phyloP scores from a whole-genome alignment of 2,797 vertebrate species.

The Labroides dimidiatus region DNA sequence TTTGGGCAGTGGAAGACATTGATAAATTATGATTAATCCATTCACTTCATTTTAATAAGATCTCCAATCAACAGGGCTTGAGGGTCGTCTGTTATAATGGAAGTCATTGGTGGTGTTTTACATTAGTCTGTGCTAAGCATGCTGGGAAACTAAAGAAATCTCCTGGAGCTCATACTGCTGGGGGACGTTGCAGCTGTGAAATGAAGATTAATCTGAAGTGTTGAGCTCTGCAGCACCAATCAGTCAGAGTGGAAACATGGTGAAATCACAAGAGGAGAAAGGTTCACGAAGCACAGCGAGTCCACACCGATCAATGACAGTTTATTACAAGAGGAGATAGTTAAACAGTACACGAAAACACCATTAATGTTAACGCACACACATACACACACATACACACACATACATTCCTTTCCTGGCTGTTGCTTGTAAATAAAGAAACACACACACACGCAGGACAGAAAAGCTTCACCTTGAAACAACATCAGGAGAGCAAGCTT shows the following conservation, averaged over 20 bases:
- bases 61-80: constrained; percentile 60
- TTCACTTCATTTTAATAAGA: constrained; percentile 70
- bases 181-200: constrained; percentile 60
- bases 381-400: constrained; percentile 10
- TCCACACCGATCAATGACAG: constrained; percentile 78
- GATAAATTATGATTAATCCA: constrained; percentile 68
- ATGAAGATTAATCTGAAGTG: constrained; percentile 71
- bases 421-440: too few species aligned
- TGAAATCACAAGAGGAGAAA: constrained; percentile 64
- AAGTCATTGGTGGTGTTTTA: constrained; percentile 65
- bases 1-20: constrained; percentile 36
- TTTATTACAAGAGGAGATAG: constrained; percentile 74
- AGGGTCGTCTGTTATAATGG: constrained; percentile 60
- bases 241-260: constrained; percentile 54
- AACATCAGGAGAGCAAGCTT: constrained; percentile 4
- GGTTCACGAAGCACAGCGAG: constrained; percentile 65
- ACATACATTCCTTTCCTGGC: too few species aligned
- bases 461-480: too few species aligned
- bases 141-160: constrained; percentile 65
- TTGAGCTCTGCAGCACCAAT: constrained; percentile 50
- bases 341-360: constrained; percentile 1
- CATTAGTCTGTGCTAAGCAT: constrained; percentile 35
- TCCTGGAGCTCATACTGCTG: constrained; percentile 43
- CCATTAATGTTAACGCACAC: constrained; percentile 61
- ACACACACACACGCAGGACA: constrained; percentile 16